These are phyloP conservation scores for Hylia prasina DNA, from an alignment of 2,113 vertebrate species.

Conservation along the genomic window DNA sequence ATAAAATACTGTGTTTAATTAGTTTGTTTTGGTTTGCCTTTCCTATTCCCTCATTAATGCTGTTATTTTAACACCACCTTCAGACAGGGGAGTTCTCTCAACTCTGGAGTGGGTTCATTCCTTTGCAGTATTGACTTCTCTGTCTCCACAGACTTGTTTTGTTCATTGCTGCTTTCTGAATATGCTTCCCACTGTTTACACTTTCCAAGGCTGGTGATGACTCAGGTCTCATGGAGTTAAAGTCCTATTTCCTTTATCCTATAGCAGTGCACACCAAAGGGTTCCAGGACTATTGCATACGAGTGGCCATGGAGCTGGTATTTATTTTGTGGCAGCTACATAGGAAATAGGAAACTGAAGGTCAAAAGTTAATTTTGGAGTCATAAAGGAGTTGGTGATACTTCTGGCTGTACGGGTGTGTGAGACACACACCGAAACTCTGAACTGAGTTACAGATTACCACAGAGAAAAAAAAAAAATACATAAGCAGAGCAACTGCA, in stretches of 20 bases:
- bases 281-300: not conserved
- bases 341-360: conserved; percentile 22
- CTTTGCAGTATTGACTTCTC: not conserved
- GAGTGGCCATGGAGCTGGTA: not conserved
- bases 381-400: not conserved
- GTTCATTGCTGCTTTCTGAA: not conserved
- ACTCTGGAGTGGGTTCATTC: not conserved
- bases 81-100: not conserved
- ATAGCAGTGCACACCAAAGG: not conserved
- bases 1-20: not conserved
- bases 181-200: not conserved
- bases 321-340: not conserved
- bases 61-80: not conserved
- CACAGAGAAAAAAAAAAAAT: not conserved
- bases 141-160: not conserved
- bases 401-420: not conserved
- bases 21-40: not conserved
- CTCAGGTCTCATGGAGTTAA: not conserved
- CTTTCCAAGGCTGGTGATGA: not conserved
- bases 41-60: not conserved
- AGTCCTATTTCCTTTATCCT: not conserved
- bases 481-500: not conserved
- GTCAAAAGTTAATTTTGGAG: conserved; percentile 32
- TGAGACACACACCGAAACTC: not conserved
- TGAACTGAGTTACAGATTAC: not conserved